Conservation (phyloP, 2,888 invertebrate genomes). For the Dendrolimus houi region DNA sequence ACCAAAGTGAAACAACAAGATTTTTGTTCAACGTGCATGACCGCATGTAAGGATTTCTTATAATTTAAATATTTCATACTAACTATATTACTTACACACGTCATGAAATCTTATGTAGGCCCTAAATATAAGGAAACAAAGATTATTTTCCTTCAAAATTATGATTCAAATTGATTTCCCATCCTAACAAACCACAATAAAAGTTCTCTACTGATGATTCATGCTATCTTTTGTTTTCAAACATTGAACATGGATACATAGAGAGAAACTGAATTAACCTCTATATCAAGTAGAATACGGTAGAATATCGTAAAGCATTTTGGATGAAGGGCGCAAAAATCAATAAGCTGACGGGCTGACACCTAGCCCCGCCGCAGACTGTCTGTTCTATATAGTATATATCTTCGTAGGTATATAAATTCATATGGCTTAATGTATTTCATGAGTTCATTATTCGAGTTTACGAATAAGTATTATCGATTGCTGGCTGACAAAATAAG, state of each 20-base stretch:
- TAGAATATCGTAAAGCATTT: background rate
- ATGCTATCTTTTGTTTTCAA: slow-evolving; percentile 43
- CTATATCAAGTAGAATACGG: background rate
- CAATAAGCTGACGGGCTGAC: slow-evolving; percentile 31
- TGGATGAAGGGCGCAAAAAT: slow-evolving; percentile 32
- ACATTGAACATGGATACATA: slow-evolving; percentile 12
- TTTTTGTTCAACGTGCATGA: background rate
- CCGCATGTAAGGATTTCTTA: background rate
- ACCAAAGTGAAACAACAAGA: background rate
- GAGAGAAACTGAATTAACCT: too few relatives aligned
- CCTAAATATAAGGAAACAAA: background rate
- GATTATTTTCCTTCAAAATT: slow-evolving; percentile 4
- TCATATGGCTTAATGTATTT: too few relatives aligned
- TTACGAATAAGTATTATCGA: too few relatives aligned
- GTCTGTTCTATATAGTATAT: slow-evolving; percentile 7
- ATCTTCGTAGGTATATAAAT: too few relatives aligned
- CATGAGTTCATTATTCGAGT: too few relatives aligned
- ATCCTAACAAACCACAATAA: slow-evolving; percentile 19
- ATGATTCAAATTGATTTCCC: slow-evolving; percentile 13
- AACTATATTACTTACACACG: background rate
- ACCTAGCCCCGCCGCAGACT: slow-evolving; percentile 12
- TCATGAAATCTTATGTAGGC: background rate
- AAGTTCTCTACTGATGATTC: slow-evolving; percentile 41
- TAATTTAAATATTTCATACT: background rate
- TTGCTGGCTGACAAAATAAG: too few relatives aligned